Evolutionary conservation across 2,113 vertebrate species (phyloP).

Genomic region (Festucalex cinctus): DNA sequence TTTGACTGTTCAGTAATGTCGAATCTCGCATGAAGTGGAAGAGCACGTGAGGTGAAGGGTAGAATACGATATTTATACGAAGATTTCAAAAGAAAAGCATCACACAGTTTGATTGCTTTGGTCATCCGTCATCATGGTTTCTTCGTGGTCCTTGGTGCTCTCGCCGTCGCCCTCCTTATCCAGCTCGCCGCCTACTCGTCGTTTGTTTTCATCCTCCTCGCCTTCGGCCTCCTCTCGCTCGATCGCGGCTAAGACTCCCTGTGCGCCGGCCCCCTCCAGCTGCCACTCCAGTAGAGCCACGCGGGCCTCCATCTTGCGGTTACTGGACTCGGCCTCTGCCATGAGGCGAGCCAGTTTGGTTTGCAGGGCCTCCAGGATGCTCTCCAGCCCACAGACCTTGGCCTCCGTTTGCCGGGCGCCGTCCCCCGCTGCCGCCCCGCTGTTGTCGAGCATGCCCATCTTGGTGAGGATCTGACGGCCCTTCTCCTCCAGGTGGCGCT

Average conservation of each 20-base stretch:
- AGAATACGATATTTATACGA: too few species aligned
- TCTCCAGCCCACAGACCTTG: conserved; percentile 66
- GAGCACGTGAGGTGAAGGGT: background rate
- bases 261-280: conserved; percentile 47
- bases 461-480: conserved; percentile 86
- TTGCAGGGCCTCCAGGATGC: conserved; percentile 76
- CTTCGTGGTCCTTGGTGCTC: conserved; percentile 38
- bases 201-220: conserved; percentile 42
- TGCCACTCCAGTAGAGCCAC: conserved; percentile 76
- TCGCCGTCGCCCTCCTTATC: conserved; percentile 49
- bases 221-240: conserved; percentile 56
- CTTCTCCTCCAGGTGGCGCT: conserved; percentile 82
- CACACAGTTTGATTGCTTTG: background rate
- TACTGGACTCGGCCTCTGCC: conserved; percentile 81
- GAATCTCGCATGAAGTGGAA: background rate
- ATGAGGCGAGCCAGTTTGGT: conserved; percentile 83
- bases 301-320: conserved; percentile 75
- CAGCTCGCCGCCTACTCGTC: conserved; percentile 21
- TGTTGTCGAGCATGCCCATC: conserved; percentile 81
- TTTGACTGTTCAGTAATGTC: background rate
- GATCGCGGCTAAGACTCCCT: conserved; percentile 1
- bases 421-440: conserved; percentile 39
- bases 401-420: conserved; percentile 64
- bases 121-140: conserved; percentile 18
- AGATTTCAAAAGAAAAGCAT: background rate